phyloP scores from a whole-genome alignment of 2,113 vertebrate genomes.

The Entelurus aequoreus region DNA sequence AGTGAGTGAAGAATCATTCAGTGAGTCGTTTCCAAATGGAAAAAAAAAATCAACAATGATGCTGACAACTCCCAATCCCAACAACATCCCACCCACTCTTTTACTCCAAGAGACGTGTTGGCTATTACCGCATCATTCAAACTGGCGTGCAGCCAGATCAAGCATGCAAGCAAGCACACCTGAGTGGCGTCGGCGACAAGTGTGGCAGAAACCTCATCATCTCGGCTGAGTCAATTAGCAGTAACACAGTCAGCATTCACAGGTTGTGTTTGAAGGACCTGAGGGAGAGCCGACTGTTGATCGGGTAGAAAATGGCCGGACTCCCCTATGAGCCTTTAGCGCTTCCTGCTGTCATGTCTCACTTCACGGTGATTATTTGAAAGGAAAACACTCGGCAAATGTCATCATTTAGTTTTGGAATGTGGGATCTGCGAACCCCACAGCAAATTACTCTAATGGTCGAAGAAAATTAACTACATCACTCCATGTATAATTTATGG shows the following conservation, averaged over 20 bases:
- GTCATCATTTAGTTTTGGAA: conserved; percentile 64
- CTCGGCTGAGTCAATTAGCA: conserved; percentile 69
- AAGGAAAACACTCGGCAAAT: conserved; percentile 61
- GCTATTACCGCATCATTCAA: conserved; percentile 1
- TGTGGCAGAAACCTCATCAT: conserved; percentile 62
- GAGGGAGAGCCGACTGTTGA: conserved; percentile 64
- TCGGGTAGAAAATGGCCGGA: conserved; percentile 61
- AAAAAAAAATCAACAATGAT: too few species aligned
- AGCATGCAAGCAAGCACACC: conserved; percentile 34
- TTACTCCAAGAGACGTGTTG: background rate
- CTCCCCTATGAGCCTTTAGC: conserved; percentile 60
- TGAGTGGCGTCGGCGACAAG: conserved; percentile 56
- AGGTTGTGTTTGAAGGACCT: conserved; percentile 55
- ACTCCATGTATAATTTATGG: conserved; percentile 30
- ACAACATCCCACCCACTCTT: background rate
- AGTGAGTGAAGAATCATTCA: background rate
- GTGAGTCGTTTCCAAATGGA: background rate
- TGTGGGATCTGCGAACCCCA: conserved; percentile 39
- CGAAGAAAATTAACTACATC: conserved; percentile 26
- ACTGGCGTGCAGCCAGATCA: conserved; percentile 21
- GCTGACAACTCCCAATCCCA: background rate
- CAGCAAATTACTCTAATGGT: conserved; percentile 30
- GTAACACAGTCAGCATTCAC: conserved; percentile 58
- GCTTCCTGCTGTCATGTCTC: conserved; percentile 59
- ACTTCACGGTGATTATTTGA: conserved; percentile 68